These are phyloP conservation scores for Drosophila histrio DNA, from an alignment of 2,888 invertebrate species.

Conservation along the genomic window DNA sequence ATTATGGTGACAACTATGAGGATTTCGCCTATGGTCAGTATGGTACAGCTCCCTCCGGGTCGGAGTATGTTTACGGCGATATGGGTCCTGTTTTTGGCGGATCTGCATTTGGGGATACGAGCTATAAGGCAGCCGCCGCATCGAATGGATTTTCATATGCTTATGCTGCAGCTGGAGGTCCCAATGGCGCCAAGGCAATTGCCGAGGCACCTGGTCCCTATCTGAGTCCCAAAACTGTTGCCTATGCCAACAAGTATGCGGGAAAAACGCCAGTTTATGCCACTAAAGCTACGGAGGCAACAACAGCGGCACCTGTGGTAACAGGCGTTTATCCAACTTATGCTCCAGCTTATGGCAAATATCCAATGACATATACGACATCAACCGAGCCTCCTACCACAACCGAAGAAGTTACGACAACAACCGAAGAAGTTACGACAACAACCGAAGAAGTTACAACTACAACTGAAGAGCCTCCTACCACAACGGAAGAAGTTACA, in stretches of 20 bases:
- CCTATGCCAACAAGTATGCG: neutral
- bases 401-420: neutral
- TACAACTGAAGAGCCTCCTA: neutral
- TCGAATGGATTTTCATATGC: slow-evolving; percentile 25
- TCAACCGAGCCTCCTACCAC: neutral
- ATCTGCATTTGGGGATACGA: neutral
- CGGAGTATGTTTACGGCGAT: slow-evolving; percentile 18
- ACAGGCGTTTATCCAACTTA: neutral
- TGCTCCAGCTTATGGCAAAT: neutral
- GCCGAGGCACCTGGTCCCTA: slow-evolving; percentile 24
- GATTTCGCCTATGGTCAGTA: slow-evolving; percentile 9
- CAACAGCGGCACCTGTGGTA: neutral
- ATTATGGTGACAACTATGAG: slow-evolving; percentile 34
- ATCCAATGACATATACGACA: neutral
- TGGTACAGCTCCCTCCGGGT: neutral
- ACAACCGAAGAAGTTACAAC: neutral
- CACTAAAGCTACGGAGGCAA: neutral
- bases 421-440: neutral
- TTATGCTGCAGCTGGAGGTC: slow-evolving; percentile 28
- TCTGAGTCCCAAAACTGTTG: neutral
- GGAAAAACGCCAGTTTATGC: neutral
- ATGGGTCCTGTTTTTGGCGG: neutral
- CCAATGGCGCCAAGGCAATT: slow-evolving; percentile 12
- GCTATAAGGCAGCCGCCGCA: neutral
- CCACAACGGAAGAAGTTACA: neutral